These are phyloP conservation scores for Apogon hyalosoma DNA, from an alignment of 2,797 vertebrate species.

Conservation along the genomic window DNA sequence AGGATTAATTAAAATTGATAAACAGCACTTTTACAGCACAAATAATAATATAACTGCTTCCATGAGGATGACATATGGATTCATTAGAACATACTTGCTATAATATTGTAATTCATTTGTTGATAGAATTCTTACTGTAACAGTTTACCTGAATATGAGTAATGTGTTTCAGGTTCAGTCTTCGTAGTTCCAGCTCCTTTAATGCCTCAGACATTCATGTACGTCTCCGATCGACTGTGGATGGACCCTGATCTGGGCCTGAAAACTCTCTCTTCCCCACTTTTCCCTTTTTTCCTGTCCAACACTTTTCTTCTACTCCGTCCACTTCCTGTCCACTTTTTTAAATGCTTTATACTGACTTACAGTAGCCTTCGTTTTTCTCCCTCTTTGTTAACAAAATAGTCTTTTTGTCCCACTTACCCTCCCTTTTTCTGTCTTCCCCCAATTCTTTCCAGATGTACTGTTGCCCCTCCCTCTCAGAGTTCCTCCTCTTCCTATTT, in stretches of 20 bases:
- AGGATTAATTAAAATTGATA: too few species aligned
- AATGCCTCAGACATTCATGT: too few species aligned
- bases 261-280: background rate
- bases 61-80: too few species aligned
- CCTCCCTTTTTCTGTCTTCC: slow-evolving; percentile 9
- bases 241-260: slow-evolving; percentile 6
- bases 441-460: slow-evolving; percentile 71
- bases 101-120: too few species aligned
- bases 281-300: background rate
- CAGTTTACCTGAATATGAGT: too few species aligned
- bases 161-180: too few species aligned
- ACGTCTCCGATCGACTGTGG: background rate
- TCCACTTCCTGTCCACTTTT: slow-evolving; percentile 1
- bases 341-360: slow-evolving; percentile 7
- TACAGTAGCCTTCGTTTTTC: slow-evolving; percentile 7
- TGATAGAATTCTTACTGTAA: too few species aligned
- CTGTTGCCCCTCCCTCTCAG: slow-evolving; percentile 23
- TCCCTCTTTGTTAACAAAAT: slow-evolving; percentile 16
- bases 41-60: too few species aligned
- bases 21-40: too few species aligned
- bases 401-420: slow-evolving; percentile 20
- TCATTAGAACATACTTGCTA: too few species aligned
- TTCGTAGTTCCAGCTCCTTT: too few species aligned
- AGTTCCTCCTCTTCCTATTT: slow-evolving; percentile 44
- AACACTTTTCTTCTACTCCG: slow-evolving; percentile 3